Percentiles rank a stretch among this genome's conserved stretches.
Evolutionary conservation across 92 coral and sea anemone genomes (phyloP).

Genomic region (Parazoanthus darwini): DNA sequence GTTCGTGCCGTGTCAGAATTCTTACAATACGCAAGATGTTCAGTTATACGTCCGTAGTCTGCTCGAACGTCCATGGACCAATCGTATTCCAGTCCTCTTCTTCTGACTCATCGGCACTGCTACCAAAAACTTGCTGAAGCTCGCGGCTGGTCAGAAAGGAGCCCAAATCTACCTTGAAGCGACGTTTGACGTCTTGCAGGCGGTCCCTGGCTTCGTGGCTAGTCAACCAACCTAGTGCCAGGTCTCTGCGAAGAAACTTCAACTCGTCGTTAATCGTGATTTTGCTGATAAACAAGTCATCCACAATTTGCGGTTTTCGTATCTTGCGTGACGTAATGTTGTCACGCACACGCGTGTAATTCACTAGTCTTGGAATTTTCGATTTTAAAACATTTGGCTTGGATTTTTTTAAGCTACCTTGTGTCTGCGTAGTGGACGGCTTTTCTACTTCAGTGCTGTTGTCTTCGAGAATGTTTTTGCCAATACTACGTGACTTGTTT

Average conservation of each 20-base stretch:
- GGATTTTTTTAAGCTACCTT: background rate
- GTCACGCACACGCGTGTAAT: background rate
- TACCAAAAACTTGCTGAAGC: conserved; percentile 16
- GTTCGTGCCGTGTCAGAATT: no score
- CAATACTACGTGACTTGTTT: background rate
- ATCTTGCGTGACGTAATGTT: background rate
- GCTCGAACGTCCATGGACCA: conserved; percentile 1
- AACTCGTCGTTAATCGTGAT: conserved; percentile 31
- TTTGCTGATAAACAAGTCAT: conserved; percentile 42
- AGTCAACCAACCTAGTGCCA: conserved; percentile 26
- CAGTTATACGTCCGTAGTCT: conserved; percentile 5
- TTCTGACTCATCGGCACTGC: conserved; percentile 8
- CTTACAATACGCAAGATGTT: background rate
- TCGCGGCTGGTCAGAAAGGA: conserved; percentile 22
- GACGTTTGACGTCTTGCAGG: conserved; percentile 16
- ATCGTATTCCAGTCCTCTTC: background rate
- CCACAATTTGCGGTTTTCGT: conserved; percentile 11
- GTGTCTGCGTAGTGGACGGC: background rate
- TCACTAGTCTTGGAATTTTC: background rate
- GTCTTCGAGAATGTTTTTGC: background rate
- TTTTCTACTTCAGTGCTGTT: background rate
- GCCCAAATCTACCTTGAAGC: conserved; percentile 28
- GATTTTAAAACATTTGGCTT: background rate
- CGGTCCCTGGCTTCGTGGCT: conserved; percentile 21
- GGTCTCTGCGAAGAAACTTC: conserved; percentile 38